These are phyloP conservation scores for Belgica antarctica DNA, from an alignment of 2,888 invertebrate species.

Conservation along the genomic window DNA sequence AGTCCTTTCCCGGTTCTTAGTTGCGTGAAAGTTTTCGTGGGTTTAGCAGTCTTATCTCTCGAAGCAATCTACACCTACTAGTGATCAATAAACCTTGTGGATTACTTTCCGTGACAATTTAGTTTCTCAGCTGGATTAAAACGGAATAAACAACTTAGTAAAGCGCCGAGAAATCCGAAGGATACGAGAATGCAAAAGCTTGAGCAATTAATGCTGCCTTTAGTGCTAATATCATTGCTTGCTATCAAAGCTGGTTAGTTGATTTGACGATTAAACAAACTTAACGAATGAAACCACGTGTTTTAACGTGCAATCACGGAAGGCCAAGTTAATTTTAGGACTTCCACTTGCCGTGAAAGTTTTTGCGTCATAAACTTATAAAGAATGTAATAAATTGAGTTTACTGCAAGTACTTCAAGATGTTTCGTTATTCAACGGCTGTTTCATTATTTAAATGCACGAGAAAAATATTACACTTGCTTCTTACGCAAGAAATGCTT, in stretches of 20 bases:
- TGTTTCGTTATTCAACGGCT: no score
- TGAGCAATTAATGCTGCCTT: neutral
- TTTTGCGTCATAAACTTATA: no score
- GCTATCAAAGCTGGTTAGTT: conserved; percentile 19
- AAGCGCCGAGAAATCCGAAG: neutral
- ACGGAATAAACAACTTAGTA: neutral
- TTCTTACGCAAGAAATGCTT: no score
- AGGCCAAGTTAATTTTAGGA: no score
- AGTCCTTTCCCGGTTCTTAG: neutral
- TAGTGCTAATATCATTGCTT: conserved; percentile 6
- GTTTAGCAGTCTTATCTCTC: neutral
- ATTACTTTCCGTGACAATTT: neutral
- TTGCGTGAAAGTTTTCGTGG: neutral
- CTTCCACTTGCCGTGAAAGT: no score
- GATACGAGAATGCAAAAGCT: neutral
- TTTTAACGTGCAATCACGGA: no score
- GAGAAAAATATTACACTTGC: no score
- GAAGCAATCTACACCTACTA: neutral
- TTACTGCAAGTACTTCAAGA: no score
- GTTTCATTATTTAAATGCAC: no score
- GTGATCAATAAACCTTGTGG: neutral
- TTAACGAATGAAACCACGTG: neutral
- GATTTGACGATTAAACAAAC: neutral
- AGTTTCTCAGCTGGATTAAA: neutral
- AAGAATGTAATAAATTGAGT: no score